Evolutionary conservation across 2,113 vertebrate genomes (phyloP).

Genomic region (Nothocercus julius): DNA sequence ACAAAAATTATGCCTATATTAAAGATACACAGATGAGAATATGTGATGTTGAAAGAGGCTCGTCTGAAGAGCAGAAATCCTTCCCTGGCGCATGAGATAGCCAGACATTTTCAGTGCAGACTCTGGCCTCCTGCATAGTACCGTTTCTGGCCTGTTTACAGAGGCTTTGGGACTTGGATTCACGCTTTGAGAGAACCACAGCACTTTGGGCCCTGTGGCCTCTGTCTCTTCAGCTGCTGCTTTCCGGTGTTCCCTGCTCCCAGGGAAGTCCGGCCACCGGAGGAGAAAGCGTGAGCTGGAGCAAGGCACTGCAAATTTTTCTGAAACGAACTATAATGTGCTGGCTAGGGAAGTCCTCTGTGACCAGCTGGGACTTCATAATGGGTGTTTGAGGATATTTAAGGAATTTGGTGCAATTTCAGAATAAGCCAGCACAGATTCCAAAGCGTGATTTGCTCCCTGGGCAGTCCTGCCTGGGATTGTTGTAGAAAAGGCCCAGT

Average conservation of each 20-base stretch:
- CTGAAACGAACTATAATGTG: not conserved
- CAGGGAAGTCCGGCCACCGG: not conserved
- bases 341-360: not conserved
- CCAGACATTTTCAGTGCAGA: not conserved
- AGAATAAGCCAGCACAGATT: not conserved
- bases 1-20: constrained; percentile 63
- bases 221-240: not conserved
- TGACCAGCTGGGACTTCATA: accelerated
- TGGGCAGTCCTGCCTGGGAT: not conserved
- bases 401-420: not conserved
- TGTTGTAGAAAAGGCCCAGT: not conserved
- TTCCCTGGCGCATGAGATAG: not conserved
- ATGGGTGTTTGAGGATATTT: not conserved
- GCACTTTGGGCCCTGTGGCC: not conserved
- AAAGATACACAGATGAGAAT: constrained; percentile 64
- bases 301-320: not conserved
- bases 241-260: not conserved
- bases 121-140: not conserved
- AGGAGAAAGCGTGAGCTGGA: not conserved
- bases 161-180: not conserved
- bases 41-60: constrained; percentile 46
- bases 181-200: not conserved
- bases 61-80: constrained; percentile 54
- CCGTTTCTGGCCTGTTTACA: not conserved
- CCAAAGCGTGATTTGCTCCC: not conserved